Evolutionary conservation across 1,140 invertebrate species (phyloP), one percentile per base, ranked within the genome.

Genomic region (Nasonia giraulti): DNA sequence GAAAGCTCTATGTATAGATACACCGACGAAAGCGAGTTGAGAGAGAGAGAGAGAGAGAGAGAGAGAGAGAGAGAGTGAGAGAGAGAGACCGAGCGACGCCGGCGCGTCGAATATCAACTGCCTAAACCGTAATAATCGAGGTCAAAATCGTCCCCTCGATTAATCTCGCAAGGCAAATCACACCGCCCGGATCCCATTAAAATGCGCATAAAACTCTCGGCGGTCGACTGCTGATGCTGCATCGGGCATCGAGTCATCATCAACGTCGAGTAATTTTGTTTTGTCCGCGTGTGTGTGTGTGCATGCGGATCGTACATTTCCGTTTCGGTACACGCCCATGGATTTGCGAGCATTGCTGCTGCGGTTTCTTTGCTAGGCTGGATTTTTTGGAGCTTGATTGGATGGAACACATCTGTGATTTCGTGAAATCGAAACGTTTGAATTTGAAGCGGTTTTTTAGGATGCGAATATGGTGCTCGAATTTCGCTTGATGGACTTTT

Each of bases 221-320:
- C 66, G 77, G 84, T 85, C 50, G 33, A 68, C 86, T 83, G 71
- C 69, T 33, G 27, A 11, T 31, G 8, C 69, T 37, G 27, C 27
- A 50, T 7, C 20, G 81, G 73, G 31, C 55, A 77, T 66, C 74
- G 66, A 62, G 74, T 62, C 83, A 78, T 85, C 86, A 88, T 87
- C 88, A 85, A 80, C 62, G 40, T 7, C 79, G 55, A 40, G 69
- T 84, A 89, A 89, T 88, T 87, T 55, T 27, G 55, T 74, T 79
- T 23, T 80, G 37, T 11, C n/a, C 20, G 6, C 47, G 4, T 6
- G 17, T 75, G 3, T 75, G 14, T 44, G 31, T 74, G 17, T 74
- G 33, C 12, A 17, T 74, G 33, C 40, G 68, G 10, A 27, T 71
- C n/a, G 14, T 17, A 55, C 62, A 76, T 76, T 76, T 68, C 74